Conservation (phyloP, 1,140 invertebrate genomes). For the Pteromalus puparum region DNA sequence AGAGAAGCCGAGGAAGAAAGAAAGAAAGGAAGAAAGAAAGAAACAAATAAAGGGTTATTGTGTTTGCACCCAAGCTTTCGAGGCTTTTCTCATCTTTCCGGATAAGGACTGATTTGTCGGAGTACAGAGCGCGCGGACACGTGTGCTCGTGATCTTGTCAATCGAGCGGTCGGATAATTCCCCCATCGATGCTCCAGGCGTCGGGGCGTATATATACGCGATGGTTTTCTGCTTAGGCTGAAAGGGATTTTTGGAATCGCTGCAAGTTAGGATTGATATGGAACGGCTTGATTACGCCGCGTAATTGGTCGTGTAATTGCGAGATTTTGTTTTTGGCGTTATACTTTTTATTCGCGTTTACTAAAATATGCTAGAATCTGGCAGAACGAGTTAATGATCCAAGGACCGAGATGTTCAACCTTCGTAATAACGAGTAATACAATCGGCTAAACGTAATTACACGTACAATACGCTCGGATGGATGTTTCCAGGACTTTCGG, state of each 20-base stretch:
- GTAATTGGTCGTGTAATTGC: background rate
- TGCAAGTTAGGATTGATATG: no score
- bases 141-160: slow-evolving; percentile 54
- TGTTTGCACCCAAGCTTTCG: slow-evolving; percentile 70
- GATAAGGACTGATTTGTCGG: slow-evolving; percentile 30
- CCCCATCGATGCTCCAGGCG: background rate
- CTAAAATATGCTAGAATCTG: no score
- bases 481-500: no score
- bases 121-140: slow-evolving; percentile 44
- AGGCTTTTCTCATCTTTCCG: slow-evolving; percentile 49
- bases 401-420: no score
- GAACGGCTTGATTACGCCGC: background rate
- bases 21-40: slow-evolving; percentile 56
- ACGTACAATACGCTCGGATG: no score
- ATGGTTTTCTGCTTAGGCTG: background rate
- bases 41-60: slow-evolving; percentile 76
- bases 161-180: slow-evolving; percentile 38
- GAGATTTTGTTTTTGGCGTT: no score
- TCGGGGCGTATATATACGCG: background rate
- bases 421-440: no score
- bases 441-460: no score
- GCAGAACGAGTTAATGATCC: no score
- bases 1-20: slow-evolving; percentile 19
- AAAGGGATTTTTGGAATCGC: background rate
- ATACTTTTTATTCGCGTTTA: no score